Evolutionary conservation across 2,113 vertebrate species (phyloP).

Genomic region (Nerophis ophidion): DNA sequence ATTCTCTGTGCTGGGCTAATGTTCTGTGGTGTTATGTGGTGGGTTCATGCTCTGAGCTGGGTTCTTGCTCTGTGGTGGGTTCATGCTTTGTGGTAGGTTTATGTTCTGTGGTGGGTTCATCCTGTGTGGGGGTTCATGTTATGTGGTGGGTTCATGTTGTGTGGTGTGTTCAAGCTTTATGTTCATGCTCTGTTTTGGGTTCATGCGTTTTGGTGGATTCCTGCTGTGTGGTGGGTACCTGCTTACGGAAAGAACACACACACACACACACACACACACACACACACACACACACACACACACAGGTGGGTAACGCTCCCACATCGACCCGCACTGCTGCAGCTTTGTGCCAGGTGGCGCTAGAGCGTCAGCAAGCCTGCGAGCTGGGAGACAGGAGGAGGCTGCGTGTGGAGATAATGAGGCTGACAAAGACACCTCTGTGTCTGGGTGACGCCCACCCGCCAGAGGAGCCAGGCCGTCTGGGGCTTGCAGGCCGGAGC

Average conservation of each 20-base stretch:
- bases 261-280: conserved; percentile 26
- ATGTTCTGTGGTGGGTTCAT: too few species aligned
- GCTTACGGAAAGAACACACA: neutral
- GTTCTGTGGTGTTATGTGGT: too few species aligned
- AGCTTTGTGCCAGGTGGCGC: conserved; percentile 54
- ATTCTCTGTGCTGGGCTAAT: too few species aligned
- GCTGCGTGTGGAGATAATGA: conserved; percentile 90
- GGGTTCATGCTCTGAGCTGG: too few species aligned
- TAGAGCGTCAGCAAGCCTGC: conserved; percentile 46
- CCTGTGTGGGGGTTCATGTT: too few species aligned
- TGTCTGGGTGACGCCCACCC: conserved; percentile 79
- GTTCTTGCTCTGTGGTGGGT: too few species aligned
- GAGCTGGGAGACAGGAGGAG: conserved; percentile 50
- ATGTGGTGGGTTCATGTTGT: too few species aligned
- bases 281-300: conserved; percentile 17
- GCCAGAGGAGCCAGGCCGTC: conserved; percentile 94
- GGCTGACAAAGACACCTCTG: conserved; percentile 98
- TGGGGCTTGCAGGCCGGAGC: conserved; percentile 90
- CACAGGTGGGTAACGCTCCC: conserved; percentile 48
- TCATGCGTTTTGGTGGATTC: too few species aligned
- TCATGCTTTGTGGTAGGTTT: too few species aligned
- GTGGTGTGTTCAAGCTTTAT: too few species aligned
- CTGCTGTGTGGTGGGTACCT: too few species aligned
- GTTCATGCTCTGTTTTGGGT: too few species aligned
- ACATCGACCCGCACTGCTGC: neutral